Base-by-base conservation (phyloP, 2,797 vertebrate genomes). In the Hozukius guyotensis region DNA sequence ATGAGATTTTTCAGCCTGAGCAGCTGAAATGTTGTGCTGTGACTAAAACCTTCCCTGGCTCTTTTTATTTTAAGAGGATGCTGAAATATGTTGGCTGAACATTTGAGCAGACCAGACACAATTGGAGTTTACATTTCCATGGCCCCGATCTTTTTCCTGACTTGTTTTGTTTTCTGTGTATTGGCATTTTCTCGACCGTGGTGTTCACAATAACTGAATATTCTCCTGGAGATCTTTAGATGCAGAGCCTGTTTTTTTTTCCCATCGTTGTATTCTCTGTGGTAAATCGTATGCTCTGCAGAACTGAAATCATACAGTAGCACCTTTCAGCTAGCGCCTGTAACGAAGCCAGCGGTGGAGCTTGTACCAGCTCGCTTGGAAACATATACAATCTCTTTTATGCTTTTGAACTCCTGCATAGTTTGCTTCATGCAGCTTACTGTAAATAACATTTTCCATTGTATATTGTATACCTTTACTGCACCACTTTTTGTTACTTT, bases 371-470 rank as follows among this genome's bases (percentile, higher is more conserved):
- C 42, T 70, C 12, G 2, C 57, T 57, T 36, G 59, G 52, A 81
- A 76, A 65, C 22, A n/a, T 34, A 69, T 71, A 6, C 69, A 61
- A 49, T 86, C 62, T 18, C 16, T 80, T 78, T 69, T 36, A 75
- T 78, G 63, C 61, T 31, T 84, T 57, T 70, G 20, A 83, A 59
- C 34, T 63, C 12, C 11, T 70, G 59, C 56, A 71, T 34, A 38
- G 75, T 81, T 69, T 63, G 10, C 38, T 69, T 66, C 31, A 70
- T 65, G 66, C 52, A 56, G 29, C 42, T 38, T 52, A 16, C 24
- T 59, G 16, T 25, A 52, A 31, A 68, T 32, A 46, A 10, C 25
- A 25, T 62, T 61, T 61, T 46, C 4, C 2, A 2, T 46, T 38
- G 22, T 32, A 25, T 46, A 53, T 59, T 4, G 16, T 46, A 46